Conservation (phyloP, 2,888 invertebrate genomes). For the Dynastes maya region DNA sequence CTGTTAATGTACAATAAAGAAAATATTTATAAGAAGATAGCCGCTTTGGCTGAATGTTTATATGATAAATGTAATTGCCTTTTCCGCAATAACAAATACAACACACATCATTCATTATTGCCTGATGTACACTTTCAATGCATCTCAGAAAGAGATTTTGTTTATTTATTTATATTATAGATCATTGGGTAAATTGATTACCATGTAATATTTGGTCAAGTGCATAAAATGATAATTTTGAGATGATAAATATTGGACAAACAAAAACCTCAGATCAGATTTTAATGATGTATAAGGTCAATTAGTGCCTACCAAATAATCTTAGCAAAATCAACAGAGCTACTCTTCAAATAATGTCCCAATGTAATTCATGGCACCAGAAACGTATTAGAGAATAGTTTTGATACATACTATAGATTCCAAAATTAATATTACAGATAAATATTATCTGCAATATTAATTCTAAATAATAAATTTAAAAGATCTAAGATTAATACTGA, state of each 20-base stretch:
- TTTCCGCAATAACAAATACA: constrained; percentile 38
- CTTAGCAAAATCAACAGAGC: too few relatives aligned
- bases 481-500: constrained; percentile 1
- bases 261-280: not conserved
- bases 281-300: too few relatives aligned
- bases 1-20: constrained; percentile 11
- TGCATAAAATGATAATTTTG: not conserved
- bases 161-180: not conserved
- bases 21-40: constrained; percentile 36
- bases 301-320: too few relatives aligned
- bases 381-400: not conserved
- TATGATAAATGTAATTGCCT: constrained; percentile 27
- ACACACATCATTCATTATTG: constrained; percentile 10
- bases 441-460: not conserved
- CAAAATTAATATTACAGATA: not conserved
- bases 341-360: too few relatives aligned
- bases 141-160: not conserved
- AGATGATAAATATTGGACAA: not conserved
- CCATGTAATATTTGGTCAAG: not conserved
- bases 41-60: constrained; percentile 12
- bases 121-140: too few relatives aligned
- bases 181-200: too few relatives aligned
- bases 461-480: not conserved
- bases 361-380: too few relatives aligned
- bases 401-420: too few relatives aligned